These are phyloP conservation scores for Apamea monoglypha DNA, from an alignment of 2,888 invertebrate species.

Conservation along the genomic window DNA sequence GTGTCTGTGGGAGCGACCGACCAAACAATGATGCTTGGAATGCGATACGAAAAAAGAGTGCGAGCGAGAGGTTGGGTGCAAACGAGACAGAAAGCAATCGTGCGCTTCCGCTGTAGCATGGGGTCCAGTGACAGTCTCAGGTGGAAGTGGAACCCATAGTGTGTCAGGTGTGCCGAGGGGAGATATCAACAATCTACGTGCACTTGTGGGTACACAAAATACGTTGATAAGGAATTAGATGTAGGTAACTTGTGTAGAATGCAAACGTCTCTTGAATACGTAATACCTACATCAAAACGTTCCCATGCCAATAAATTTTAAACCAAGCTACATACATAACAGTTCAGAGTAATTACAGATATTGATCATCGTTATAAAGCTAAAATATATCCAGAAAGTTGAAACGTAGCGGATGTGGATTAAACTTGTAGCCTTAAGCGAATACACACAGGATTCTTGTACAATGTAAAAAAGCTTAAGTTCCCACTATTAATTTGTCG, in stretches of 20 bases:
- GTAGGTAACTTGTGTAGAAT: neutral
- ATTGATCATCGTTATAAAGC: constrained; percentile 6
- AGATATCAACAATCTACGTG: constrained; percentile 22
- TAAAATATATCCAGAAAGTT: neutral
- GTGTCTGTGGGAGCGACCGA: constrained; percentile 84
- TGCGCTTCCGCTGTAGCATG: constrained; percentile 77
- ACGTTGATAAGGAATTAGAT: neutral
- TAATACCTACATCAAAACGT: neutral
- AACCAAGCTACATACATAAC: neutral
- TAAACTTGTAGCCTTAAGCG: neutral
- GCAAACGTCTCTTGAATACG: constrained; percentile 6
- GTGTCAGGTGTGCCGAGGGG: constrained; percentile 34
- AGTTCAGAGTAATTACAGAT: constrained; percentile 22
- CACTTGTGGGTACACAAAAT: neutral
- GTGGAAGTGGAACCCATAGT: constrained; percentile 53
- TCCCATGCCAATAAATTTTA: constrained; percentile 20
- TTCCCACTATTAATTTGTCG: neutral
- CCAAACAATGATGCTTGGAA: constrained; percentile 85
- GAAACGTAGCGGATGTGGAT: neutral
- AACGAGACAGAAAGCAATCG: constrained; percentile 69
- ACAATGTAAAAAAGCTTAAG: neutral
- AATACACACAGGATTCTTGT: neutral
- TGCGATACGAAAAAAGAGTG: constrained; percentile 81
- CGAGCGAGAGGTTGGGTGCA: constrained; percentile 68
- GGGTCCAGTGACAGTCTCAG: constrained; percentile 63